These are phyloP conservation scores for Drosophila tanythrix DNA, from an alignment of 2,888 invertebrate species.

Conservation along the genomic window DNA sequence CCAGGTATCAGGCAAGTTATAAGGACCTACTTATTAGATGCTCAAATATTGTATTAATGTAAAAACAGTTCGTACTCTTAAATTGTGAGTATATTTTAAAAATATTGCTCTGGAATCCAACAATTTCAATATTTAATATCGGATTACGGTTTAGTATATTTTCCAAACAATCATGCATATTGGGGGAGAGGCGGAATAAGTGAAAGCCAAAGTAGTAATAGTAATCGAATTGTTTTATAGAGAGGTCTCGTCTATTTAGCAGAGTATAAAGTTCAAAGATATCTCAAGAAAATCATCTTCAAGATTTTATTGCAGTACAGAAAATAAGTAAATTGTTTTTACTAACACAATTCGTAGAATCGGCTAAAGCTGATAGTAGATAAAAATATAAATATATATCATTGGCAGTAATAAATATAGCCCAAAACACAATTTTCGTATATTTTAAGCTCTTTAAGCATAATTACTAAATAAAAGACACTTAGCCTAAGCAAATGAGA, in stretches of 20 bases:
- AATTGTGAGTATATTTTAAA: neutral
- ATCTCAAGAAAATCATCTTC: neutral
- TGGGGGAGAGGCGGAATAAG: rapidly evolving
- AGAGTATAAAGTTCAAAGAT: neutral
- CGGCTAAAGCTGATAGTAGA: neutral
- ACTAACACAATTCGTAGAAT: neutral
- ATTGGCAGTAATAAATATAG: neutral
- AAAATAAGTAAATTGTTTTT: neutral
- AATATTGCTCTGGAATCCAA: no score
- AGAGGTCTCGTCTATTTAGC: neutral
- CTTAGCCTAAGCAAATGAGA: neutral
- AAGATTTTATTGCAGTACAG: rapidly evolving
- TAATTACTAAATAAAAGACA: neutral
- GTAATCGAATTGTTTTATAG: neutral
- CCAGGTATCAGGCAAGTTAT: neutral
- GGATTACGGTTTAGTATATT: no score
- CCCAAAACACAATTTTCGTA: neutral
- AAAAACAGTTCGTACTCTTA: neutral
- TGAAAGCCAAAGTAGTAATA: neutral
- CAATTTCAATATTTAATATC: neutral
- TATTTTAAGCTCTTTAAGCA: neutral
- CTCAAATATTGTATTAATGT: neutral
- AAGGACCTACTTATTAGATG: neutral
- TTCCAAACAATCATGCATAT: no score
- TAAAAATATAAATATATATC: no score